Conservation (phyloP, 2,797 vertebrate species). For the Pampus argenteus region DNA sequence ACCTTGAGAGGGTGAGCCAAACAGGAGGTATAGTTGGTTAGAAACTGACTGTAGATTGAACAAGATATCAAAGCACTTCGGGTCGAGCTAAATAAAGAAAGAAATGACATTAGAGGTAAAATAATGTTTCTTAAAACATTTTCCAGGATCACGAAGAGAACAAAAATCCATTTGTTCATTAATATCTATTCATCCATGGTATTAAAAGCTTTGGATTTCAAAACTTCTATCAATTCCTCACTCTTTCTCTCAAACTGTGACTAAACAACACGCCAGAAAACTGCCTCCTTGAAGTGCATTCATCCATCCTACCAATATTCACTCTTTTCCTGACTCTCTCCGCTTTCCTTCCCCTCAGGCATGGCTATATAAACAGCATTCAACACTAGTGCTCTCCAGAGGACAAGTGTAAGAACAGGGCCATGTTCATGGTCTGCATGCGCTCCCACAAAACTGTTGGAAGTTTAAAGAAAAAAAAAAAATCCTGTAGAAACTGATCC, state of each 20-base stretch:
- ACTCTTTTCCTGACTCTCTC: slow-evolving; percentile 7
- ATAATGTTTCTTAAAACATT: slow-evolving; percentile 5
- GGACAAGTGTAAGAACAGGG: slow-evolving; percentile 35
- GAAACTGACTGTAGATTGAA: slow-evolving; percentile 45
- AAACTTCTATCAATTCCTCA: not conserved
- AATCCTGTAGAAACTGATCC: not conserved
- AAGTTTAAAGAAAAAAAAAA: not conserved
- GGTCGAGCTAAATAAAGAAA: slow-evolving; percentile 24
- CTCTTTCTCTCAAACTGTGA: slow-evolving; percentile 14
- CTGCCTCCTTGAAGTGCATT: slow-evolving; percentile 23
- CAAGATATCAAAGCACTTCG: slow-evolving; percentile 46
- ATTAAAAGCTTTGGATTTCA: not conserved
- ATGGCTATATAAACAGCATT: slow-evolving; percentile 53
- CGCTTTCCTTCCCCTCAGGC: slow-evolving; percentile 24
- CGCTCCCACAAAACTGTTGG: slow-evolving; percentile 19
- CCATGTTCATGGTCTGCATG: slow-evolving; percentile 17
- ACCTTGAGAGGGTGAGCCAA: slow-evolving; percentile 52
- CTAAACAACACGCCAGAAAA: slow-evolving; percentile 31
- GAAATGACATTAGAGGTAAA: slow-evolving; percentile 27
- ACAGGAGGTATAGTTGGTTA: slow-evolving; percentile 39
- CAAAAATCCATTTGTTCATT: not conserved
- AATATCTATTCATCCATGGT: not conserved
- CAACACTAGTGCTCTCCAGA: slow-evolving; percentile 51
- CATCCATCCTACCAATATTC: slow-evolving; percentile 35
- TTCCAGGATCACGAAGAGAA: not conserved